These are phyloP conservation scores for Equus quagga DNA, from an alignment of 2,113 vertebrate genomes.

Conservation along the genomic window DNA sequence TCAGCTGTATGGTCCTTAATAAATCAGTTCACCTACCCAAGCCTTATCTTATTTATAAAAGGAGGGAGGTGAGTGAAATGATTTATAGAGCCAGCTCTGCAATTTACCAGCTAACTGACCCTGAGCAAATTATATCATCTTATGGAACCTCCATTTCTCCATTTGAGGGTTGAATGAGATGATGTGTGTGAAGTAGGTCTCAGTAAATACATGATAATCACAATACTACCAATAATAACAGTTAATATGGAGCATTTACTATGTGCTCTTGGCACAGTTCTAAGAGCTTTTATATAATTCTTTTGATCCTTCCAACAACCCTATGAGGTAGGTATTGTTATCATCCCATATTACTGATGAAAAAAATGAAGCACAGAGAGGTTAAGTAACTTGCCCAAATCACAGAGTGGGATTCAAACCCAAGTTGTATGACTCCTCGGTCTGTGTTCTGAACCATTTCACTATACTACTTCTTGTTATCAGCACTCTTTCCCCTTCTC, in stretches of 20 bases:
- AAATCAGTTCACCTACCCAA: slow-evolving; percentile 7
- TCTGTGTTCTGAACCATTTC: background rate
- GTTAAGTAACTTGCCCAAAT: background rate
- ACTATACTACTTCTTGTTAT: background rate
- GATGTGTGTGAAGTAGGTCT: background rate
- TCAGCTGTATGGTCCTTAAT: background rate
- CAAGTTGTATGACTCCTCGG: background rate
- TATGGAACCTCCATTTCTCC: background rate
- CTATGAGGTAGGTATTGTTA: background rate
- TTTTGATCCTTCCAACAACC: background rate
- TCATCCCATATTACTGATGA: background rate
- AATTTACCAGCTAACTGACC: background rate
- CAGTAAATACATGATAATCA: slow-evolving; percentile 21
- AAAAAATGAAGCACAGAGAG: slow-evolving; percentile 3
- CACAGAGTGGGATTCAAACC: background rate
- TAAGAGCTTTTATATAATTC: background rate
- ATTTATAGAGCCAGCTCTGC: background rate
- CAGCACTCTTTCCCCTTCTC: background rate
- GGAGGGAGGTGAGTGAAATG: background rate
- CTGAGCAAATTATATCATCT: background rate
- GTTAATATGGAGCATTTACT: background rate
- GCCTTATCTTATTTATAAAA: slow-evolving; percentile 11
- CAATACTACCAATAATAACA: background rate
- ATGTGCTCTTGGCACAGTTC: background rate
- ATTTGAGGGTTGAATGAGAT: slow-evolving; percentile 13